Conservation (phyloP, 2,888 invertebrate genomes). For the Platycheirus albimanus region DNA sequence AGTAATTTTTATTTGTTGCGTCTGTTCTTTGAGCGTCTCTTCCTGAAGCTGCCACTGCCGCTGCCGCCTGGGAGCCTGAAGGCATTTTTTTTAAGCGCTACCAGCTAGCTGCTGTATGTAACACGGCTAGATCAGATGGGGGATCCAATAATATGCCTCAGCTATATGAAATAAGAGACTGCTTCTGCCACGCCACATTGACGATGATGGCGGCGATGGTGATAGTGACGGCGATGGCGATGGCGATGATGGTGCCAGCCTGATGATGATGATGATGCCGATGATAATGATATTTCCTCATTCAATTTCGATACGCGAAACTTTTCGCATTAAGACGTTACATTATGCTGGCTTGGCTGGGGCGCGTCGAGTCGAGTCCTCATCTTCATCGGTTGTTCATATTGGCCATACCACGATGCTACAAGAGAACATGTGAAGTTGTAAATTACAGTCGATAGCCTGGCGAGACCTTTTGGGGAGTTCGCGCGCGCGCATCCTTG, state of each 20-base stretch:
- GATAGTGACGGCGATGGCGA: too few species aligned
- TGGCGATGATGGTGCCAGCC: conserved; percentile 38
- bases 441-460: conserved; percentile 71
- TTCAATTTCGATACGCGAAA: conserved; percentile 74
- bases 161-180: conserved; percentile 10
- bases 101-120: conserved; percentile 31
- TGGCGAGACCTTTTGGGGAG: conserved; percentile 68
- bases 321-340: conserved; percentile 72
- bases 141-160: conserved; percentile 45
- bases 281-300: conserved; percentile 73
- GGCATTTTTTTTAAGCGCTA: conserved; percentile 51
- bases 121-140: conserved; percentile 49
- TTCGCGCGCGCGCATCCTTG: conserved; percentile 59
- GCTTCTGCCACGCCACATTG: conserved; percentile 28
- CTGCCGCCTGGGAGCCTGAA: conserved; percentile 20
- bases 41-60: too few species aligned
- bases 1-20: conserved; percentile 63
- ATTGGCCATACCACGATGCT: conserved; percentile 45
- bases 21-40: conserved; percentile 40
- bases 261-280: conserved; percentile 39
- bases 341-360: conserved; percentile 49
- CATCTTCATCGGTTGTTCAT: conserved; percentile 19
- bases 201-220: conserved; percentile 20
- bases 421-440: conserved; percentile 71
- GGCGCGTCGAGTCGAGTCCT: conserved; percentile 49